Conservation (phyloP, 2,797 vertebrate genomes). For the Siniperca obscura region DNA sequence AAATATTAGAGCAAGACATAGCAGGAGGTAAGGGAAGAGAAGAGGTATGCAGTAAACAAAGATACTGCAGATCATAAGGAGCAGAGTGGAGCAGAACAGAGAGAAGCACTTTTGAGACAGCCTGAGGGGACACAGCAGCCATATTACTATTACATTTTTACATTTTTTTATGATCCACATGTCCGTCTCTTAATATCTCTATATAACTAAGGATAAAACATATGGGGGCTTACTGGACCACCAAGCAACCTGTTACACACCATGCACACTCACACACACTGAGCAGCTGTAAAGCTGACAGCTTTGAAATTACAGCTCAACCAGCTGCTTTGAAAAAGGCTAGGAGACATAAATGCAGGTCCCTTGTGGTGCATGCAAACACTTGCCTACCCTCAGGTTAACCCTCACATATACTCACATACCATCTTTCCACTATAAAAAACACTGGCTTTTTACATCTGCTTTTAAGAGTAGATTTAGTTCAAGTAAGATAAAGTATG, state of each 20-base stretch:
- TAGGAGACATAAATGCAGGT: constrained; percentile 32
- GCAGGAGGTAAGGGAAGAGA: not conserved
- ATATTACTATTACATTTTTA: constrained; percentile 36
- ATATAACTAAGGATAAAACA: constrained; percentile 31
- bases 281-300: constrained; percentile 55
- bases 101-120: constrained; percentile 29
- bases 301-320: constrained; percentile 65
- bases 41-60: constrained; percentile 20
- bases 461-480: constrained; percentile 22
- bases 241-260: constrained; percentile 52
- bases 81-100: constrained; percentile 16
- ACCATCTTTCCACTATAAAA: not conserved
- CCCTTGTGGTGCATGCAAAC: constrained; percentile 23
- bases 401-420: constrained; percentile 4
- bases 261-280: constrained; percentile 14
- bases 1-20: not conserved
- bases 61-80: constrained; percentile 6
- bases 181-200: constrained; percentile 40
- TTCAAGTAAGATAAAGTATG: not conserved
- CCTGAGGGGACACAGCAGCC: constrained; percentile 28
- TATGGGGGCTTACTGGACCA: constrained; percentile 41
- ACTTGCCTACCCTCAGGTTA: constrained; percentile 28
- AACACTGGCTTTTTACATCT: constrained; percentile 11
- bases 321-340: constrained; percentile 43
- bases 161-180: constrained; percentile 42